Percentiles rank a stretch among this genome's conserved stretches.
These are phyloP conservation scores for Darevskia mixta DNA, from an alignment of 2,797 vertebrate species.

Conservation along the genomic window DNA sequence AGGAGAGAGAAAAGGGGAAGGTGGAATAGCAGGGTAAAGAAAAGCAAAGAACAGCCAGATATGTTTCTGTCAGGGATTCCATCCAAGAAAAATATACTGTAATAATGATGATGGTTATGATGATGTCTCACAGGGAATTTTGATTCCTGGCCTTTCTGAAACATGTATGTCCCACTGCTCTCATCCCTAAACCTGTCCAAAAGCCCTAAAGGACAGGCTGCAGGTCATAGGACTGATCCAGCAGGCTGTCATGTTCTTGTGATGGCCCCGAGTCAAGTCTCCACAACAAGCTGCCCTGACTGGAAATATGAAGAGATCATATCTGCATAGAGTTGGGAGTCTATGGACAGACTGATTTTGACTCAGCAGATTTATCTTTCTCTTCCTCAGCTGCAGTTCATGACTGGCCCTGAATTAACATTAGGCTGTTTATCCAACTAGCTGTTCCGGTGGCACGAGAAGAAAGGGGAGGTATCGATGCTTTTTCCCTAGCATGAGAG, in stretches of 20 bases:
- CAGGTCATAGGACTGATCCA: too few species aligned
- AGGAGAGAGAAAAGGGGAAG: constrained; percentile 23
- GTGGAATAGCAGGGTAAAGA: not conserved
- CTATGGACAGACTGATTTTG: not conserved
- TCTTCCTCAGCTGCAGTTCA: not conserved
- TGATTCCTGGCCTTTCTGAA: not conserved
- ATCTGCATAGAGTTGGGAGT: too few species aligned
- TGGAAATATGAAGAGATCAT: not conserved
- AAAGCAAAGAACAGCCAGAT: not conserved
- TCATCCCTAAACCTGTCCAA: not conserved
- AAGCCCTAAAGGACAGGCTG: too few species aligned
- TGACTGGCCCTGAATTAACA: too few species aligned
- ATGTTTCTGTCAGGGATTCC: not conserved
- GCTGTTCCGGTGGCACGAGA: not conserved
- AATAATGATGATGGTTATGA: too few species aligned
- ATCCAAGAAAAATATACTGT: not conserved
- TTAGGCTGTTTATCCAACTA: not conserved
- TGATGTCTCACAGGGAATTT: not conserved
- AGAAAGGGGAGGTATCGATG: not conserved
- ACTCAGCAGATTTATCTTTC: not conserved
- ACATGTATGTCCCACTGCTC: not conserved
- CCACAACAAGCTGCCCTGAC: not conserved
- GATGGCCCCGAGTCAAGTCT: not conserved
- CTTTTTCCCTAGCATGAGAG: too few species aligned
- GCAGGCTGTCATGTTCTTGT: too few species aligned